Percentiles rank a stretch among this genome's conserved stretches.
Conservation (phyloP, 2,888 invertebrate species). For the Idaea straminata region DNA sequence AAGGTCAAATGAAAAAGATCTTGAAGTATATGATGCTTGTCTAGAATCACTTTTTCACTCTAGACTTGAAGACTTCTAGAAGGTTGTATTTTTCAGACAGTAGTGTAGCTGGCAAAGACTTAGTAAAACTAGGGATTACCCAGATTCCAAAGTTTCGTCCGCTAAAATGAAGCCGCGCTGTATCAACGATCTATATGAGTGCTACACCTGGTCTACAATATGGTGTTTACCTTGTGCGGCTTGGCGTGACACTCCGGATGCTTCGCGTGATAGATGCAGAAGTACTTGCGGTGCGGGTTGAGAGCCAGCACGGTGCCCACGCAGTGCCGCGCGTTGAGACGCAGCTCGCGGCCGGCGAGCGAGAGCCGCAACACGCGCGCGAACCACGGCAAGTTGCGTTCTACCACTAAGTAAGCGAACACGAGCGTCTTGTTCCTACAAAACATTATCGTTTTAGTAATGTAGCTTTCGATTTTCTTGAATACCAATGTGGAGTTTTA, state of each 20-base stretch:
- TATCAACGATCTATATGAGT: background rate
- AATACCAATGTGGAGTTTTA: too few species aligned
- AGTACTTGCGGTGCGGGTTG: constrained; percentile 98
- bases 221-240: constrained; percentile 81
- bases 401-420: constrained; percentile 96
- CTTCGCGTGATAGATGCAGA: constrained; percentile 99
- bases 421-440: constrained; percentile 95
- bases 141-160: too few species aligned
- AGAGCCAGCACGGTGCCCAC: constrained; percentile 97
- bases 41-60: too few species aligned
- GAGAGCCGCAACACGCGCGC: constrained; percentile 92
- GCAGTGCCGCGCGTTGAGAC: constrained; percentile 97
- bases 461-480: too few species aligned
- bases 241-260: constrained; percentile 88
- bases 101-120: too few species aligned
- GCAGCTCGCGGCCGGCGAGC: constrained; percentile 89
- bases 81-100: too few species aligned
- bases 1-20: too few species aligned
- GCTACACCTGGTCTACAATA: background rate
- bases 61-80: too few species aligned
- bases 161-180: too few species aligned
- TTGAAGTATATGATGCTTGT: too few species aligned
- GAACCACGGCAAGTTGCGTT: constrained; percentile 97
- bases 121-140: too few species aligned
- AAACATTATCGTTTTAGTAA: background rate